A percentile compares a stretch with the other conserved stretches of the same genome.
phyloP scores from a whole-genome alignment of 2,797 vertebrate species.

The Artibeus lituratus region DNA sequence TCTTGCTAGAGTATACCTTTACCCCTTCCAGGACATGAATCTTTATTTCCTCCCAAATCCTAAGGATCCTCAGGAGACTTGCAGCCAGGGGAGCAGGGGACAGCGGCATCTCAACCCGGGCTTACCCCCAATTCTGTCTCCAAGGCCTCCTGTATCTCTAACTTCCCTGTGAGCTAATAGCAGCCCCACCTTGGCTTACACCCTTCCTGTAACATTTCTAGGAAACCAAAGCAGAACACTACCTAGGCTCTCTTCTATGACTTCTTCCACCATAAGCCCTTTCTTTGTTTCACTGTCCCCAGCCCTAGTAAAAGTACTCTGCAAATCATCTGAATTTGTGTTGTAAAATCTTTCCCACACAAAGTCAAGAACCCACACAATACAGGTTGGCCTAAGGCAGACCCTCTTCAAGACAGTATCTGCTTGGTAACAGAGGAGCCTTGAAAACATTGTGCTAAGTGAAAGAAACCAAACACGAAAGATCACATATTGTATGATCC shows the following conservation, averaged over 20 bases:
- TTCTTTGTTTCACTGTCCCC: not conserved
- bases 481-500: not conserved
- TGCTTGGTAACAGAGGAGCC: not conserved
- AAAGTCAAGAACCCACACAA: not conserved
- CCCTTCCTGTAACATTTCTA: not conserved
- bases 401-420: not conserved
- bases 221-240: not conserved
- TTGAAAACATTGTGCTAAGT: not conserved
- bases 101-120: no score
- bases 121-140: no score
- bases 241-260: not conserved
- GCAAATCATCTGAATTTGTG: not conserved
- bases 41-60: not conserved
- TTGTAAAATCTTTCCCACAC: not conserved
- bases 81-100: not conserved
- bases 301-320: not conserved
- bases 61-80: not conserved
- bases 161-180: not conserved
- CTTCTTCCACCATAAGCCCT: not conserved
- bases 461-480: not conserved
- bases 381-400: not conserved
- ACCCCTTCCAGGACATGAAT: not conserved
- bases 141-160: no score
- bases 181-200: not conserved
- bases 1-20: not conserved